Base-by-base conservation (phyloP, 2,797 vertebrate species). In the Psittacula echo region DNA sequence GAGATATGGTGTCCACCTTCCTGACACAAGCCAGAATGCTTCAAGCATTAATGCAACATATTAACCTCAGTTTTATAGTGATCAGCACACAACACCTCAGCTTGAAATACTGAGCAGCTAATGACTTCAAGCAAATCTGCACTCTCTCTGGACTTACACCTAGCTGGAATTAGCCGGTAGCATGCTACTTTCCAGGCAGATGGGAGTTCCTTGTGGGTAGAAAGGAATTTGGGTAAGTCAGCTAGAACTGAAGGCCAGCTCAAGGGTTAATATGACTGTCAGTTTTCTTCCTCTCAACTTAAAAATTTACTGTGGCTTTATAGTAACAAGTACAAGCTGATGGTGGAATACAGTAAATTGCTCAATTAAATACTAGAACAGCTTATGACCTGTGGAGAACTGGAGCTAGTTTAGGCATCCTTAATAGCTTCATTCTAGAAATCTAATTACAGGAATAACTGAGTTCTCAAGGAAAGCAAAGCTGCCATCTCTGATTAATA, bases 371-470 rank as follows among this genome's bases (percentile, higher is more conserved):
- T 75, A 73, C 21, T 78, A 22, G 47, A 88, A 47, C 26, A 56
- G 76, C 73, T 76, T 74, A 24, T 88, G 80, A 51, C 19, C 73
- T 84, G 41, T 61, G 68, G 62, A 79, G 50, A 94, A 67, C 27
- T 84, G 47, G 54, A 93, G 74, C 34, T 86, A 95, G 60, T 71
- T 60, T 92, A 60, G 39, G 80, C 71, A 91, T 77, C 42, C 60
- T 94, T 76, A 75, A 76, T 60, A 86, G 62, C 51, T 64, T 72
- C 88, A 51, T 41, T 87, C 39, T 64, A 64, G 84, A 89, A 91
- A 73, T 89, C 54, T 90, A 89, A 91, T 93, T 93, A 92, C 67
- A 76, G 83, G 91, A 94, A 47, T 85, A 81, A 81, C 75, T 48
- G 56, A 76, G 47, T 66, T 92, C 47, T 81, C 71, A 32, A 72